phyloP scores from a whole-genome alignment of 2,797 vertebrate genomes.

The Iguana delicatissima region DNA sequence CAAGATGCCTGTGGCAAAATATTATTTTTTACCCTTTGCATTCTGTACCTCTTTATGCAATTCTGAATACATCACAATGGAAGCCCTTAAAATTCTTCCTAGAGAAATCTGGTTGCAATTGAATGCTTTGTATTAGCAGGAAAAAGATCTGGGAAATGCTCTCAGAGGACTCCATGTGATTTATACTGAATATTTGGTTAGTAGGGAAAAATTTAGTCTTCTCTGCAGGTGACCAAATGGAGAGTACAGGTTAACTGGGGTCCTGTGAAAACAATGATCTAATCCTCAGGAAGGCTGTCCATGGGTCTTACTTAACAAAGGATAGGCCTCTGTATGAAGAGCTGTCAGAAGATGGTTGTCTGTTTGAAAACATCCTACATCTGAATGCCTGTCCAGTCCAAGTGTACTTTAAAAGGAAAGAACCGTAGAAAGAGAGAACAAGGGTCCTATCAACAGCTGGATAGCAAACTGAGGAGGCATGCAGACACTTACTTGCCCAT shows the following conservation, averaged over 20 bases:
- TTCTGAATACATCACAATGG: neutral
- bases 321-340: too few relatives aligned
- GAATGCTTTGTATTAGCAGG: neutral
- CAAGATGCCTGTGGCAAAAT: neutral
- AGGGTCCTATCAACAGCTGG: too few relatives aligned
- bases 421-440: too few relatives aligned
- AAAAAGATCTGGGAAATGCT: neutral
- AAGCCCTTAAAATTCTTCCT: neutral
- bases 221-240: neutral
- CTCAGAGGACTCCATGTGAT: neutral
- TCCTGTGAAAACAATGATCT: neutral
- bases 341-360: too few relatives aligned
- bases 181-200: neutral
- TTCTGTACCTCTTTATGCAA: neutral
- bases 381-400: too few relatives aligned
- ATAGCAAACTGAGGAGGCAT: too few relatives aligned
- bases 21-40: neutral
- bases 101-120: neutral
- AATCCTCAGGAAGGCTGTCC: neutral
- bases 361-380: too few relatives aligned
- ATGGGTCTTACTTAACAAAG: too few relatives aligned
- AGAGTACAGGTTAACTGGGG: neutral
- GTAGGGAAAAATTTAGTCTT: neutral
- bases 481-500: too few relatives aligned
- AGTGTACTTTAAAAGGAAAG: too few relatives aligned